Evolutionary conservation across 2,797 vertebrate genomes (phyloP).

Genomic region (Apogon talboti): DNA sequence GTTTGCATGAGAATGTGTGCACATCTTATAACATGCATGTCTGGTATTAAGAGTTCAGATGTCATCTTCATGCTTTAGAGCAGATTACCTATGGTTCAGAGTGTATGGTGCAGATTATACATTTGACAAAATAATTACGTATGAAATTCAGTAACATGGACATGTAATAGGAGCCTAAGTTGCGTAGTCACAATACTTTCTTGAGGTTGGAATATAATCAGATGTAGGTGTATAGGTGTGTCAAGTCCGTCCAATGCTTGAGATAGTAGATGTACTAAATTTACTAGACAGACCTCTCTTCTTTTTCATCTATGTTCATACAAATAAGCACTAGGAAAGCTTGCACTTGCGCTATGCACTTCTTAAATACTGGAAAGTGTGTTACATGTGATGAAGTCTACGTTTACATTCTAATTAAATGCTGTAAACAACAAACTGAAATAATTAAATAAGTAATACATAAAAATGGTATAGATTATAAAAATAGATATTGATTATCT

Average conservation of each 20-base stretch:
- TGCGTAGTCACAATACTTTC: neutral
- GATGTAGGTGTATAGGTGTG: neutral
- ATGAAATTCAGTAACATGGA: neutral
- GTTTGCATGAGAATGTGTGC: conserved; percentile 1
- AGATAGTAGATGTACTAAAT: neutral
- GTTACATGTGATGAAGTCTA: neutral
- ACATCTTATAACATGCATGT: conserved; percentile 3
- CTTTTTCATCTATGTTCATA: neutral
- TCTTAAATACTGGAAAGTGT: neutral
- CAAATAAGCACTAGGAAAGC: neutral
- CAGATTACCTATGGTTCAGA: no score
- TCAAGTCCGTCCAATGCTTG: neutral
- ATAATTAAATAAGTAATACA: conserved; percentile 1
- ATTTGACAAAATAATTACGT: neutral
- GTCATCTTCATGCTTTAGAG: neutral
- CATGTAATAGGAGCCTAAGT: no score
- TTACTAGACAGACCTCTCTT: neutral
- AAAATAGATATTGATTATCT: neutral
- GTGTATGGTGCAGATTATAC: no score
- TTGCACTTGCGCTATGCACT: neutral
- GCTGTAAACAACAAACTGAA: neutral
- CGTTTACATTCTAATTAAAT: neutral
- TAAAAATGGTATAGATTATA: conserved; percentile 16
- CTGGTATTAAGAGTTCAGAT: neutral
- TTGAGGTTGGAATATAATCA: neutral